Evolutionary conservation across 1,140 invertebrate species (phyloP).

Genomic region (Drosophila bipectinata): DNA sequence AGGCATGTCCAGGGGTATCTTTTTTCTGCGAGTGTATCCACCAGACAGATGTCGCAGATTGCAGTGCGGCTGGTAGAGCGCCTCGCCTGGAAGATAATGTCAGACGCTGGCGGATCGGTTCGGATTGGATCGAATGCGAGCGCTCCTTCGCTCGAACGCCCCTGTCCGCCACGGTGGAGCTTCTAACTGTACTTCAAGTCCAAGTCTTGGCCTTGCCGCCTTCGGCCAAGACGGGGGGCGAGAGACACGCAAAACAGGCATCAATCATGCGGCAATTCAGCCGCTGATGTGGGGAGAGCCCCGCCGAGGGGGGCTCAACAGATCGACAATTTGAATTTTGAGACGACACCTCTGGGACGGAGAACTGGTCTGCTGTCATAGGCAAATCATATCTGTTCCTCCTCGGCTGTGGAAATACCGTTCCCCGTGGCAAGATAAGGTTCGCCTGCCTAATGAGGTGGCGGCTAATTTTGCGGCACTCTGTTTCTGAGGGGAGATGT

Average conservation of each 20-base stretch:
- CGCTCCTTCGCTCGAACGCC: neutral
- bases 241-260: conserved; percentile 79
- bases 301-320: neutral
- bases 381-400: conserved; percentile 68
- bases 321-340: conserved; percentile 37
- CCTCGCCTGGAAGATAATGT: conserved; percentile 42
- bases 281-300: conserved; percentile 48
- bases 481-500: neutral
- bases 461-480: conserved; percentile 63
- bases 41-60: conserved; percentile 32
- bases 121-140: conserved; percentile 40
- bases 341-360: conserved; percentile 45
- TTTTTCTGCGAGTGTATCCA: conserved; percentile 15
- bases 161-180: conserved; percentile 2
- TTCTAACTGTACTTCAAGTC: conserved; percentile 53
- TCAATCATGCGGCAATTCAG: conserved; percentile 79
- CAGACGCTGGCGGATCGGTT: conserved; percentile 50
- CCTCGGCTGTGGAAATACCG: conserved; percentile 32
- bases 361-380: conserved; percentile 65
- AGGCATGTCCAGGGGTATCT: neutral
- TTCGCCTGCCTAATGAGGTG: conserved; percentile 68
- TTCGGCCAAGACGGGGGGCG: conserved; percentile 12
- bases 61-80: conserved; percentile 11
- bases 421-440: conserved; percentile 56
- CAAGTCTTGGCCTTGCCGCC: conserved; percentile 41